phyloP scores from a whole-genome alignment of 2,797 vertebrate genomes.

The Pantherophis vulpinus region DNA sequence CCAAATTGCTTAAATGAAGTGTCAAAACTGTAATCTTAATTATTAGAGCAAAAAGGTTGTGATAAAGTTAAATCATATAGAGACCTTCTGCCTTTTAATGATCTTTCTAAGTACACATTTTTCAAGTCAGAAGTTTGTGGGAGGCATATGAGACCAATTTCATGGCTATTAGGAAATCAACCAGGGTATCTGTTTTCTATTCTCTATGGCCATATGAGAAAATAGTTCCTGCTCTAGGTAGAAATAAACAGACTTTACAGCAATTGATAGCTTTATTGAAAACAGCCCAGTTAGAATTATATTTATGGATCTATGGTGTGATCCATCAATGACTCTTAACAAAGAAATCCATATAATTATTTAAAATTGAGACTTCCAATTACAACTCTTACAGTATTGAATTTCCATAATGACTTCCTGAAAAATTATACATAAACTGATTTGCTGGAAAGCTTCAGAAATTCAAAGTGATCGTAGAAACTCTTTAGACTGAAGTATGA shows the following conservation, averaged over 20 bases:
- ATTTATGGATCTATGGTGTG: slow-evolving; percentile 25
- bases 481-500: background rate
- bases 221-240: background rate
- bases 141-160: background rate
- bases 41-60: background rate
- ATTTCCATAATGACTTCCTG: slow-evolving; percentile 1
- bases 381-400: background rate
- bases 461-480: slow-evolving; percentile 24
- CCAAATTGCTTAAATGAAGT: background rate
- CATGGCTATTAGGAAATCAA: background rate
- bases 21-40: background rate
- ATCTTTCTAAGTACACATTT: background rate
- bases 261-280: background rate
- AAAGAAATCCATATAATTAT: slow-evolving; percentile 1
- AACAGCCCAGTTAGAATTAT: slow-evolving; percentile 24
- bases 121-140: background rate
- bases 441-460: slow-evolving; percentile 17
- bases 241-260: background rate
- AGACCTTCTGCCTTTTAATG: background rate
- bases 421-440: background rate
- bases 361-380: background rate
- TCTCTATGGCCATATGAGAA: background rate
- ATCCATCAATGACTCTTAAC: slow-evolving; percentile 6
- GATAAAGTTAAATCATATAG: background rate
- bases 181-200: background rate